phyloP scores from a whole-genome alignment of 2,888 invertebrate species.

The Cryptus armator region DNA sequence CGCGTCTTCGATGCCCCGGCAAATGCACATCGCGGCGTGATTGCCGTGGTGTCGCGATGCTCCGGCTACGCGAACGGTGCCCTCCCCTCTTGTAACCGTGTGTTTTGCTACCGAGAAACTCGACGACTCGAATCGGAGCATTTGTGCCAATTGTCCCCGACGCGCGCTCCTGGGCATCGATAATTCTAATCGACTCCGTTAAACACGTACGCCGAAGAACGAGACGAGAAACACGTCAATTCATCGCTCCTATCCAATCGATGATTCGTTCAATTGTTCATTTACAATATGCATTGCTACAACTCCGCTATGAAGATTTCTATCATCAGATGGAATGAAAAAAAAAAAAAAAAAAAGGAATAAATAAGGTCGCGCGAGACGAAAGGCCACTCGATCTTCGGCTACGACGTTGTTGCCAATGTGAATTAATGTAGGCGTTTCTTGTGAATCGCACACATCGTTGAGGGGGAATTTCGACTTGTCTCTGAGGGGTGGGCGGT shows the following conservation, averaged over 20 bases:
- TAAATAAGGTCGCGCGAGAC: slow-evolving; percentile 27
- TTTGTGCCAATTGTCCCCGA: slow-evolving; percentile 28
- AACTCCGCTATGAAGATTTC: not conserved
- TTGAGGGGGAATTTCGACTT: not conserved
- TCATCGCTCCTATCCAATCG: not conserved
- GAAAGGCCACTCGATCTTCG: not conserved
- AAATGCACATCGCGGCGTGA: not conserved
- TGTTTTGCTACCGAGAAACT: not conserved
- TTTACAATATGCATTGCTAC: not conserved
- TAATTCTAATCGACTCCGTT: slow-evolving; percentile 4
- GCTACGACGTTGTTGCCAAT: not conserved
- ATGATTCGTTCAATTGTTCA: not conserved
- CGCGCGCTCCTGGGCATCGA: slow-evolving; percentile 7
- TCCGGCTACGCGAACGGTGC: not conserved
- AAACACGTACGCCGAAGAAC: not conserved
- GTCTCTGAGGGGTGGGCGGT: slow-evolving; percentile 1
- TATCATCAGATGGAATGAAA: not conserved
- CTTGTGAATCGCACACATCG: slow-evolving; percentile 12
- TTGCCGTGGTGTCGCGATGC: slow-evolving; percentile 4
- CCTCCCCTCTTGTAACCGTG: not conserved
- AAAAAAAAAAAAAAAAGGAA: not conserved
- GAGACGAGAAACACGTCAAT: not conserved
- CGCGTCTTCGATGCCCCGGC: not conserved
- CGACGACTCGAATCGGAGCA: not conserved
- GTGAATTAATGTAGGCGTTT: slow-evolving; percentile 49